These are phyloP conservation scores for Choloepus hoffmanni DNA, from an alignment of 2,113 vertebrate genomes.

Conservation along the genomic window DNA sequence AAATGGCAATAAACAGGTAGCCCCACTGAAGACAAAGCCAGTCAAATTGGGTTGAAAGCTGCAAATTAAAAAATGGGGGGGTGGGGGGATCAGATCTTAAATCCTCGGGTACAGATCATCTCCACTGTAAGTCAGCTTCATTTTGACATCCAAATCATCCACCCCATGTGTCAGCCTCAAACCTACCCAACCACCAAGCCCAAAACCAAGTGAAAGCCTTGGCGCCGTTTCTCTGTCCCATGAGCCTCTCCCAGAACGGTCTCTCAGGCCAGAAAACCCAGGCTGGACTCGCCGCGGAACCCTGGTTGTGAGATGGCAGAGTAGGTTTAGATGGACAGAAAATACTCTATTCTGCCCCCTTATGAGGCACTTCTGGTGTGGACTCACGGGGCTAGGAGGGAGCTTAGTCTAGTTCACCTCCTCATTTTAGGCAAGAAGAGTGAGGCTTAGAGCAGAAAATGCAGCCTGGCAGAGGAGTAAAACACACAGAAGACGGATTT, in stretches of 20 bases:
- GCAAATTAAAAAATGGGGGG: constrained; percentile 28
- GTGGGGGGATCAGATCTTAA: neutral
- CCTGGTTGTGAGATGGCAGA: neutral
- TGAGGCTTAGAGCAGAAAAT: neutral
- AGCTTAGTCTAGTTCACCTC: neutral
- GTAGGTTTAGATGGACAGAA: neutral
- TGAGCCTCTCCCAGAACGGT: fast-evolving
- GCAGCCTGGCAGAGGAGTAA: fast-evolving
- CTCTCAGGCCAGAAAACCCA: neutral
- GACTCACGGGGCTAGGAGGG: neutral
- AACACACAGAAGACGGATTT: neutral
- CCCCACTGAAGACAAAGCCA: constrained; percentile 61
- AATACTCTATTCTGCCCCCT: neutral
- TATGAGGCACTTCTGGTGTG: neutral
- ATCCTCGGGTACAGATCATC: constrained; percentile 43
- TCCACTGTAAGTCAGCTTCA: constrained; percentile 54
- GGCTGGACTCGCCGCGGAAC: neutral
- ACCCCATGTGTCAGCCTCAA: neutral
- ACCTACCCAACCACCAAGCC: neutral
- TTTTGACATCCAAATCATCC: constrained; percentile 26
- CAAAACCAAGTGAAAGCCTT: neutral
- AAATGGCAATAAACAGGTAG: constrained; percentile 51
- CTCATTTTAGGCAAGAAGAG: neutral
- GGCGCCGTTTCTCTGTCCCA: neutral
- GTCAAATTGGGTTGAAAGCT: constrained; percentile 1